Evolutionary conservation across 2,888 invertebrate genomes (phyloP).

Genomic region (Drosophila glabriapex): DNA sequence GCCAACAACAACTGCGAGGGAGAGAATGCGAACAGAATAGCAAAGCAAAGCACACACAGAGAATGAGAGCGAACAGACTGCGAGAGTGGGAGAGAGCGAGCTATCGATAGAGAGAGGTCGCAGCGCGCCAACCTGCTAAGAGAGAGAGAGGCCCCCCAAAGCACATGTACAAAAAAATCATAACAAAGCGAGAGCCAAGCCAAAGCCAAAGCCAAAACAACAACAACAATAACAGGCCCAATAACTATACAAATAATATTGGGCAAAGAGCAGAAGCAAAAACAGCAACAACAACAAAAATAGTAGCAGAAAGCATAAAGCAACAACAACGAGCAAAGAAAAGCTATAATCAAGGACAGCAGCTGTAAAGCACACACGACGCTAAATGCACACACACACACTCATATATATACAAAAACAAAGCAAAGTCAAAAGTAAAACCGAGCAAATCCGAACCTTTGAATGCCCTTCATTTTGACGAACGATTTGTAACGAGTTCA

Average conservation of each 20-base stretch:
- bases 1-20: slow-evolving; percentile 40
- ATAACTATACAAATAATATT: slow-evolving; percentile 58
- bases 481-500: slow-evolving; percentile 16
- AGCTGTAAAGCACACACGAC: slow-evolving; percentile 62
- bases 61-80: slow-evolving; percentile 24
- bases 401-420: slow-evolving; percentile 6
- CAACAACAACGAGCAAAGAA: slow-evolving; percentile 54
- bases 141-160: slow-evolving; percentile 46
- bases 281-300: slow-evolving; percentile 38
- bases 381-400: slow-evolving; percentile 41
- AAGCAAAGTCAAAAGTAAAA: slow-evolving; percentile 21
- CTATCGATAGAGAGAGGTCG: slow-evolving; percentile 23
- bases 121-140: slow-evolving; percentile 52
- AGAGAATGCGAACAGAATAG: slow-evolving; percentile 43
- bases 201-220: slow-evolving; percentile 36
- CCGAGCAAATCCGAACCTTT: slow-evolving; percentile 63
- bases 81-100: slow-evolving; percentile 23
- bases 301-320: slow-evolving; percentile 14
- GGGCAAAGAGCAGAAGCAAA: slow-evolving; percentile 54
- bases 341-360: slow-evolving; percentile 71
- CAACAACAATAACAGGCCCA: slow-evolving; percentile 29
- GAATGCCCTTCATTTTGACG: slow-evolving; percentile 69
- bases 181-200: slow-evolving; percentile 72
- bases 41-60: slow-evolving; percentile 15
- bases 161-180: slow-evolving; percentile 72